Evolutionary conservation across 2,113 vertebrate genomes (phyloP), one percentile per base, ranked within the genome.

Genomic region (Salvator merianae): DNA sequence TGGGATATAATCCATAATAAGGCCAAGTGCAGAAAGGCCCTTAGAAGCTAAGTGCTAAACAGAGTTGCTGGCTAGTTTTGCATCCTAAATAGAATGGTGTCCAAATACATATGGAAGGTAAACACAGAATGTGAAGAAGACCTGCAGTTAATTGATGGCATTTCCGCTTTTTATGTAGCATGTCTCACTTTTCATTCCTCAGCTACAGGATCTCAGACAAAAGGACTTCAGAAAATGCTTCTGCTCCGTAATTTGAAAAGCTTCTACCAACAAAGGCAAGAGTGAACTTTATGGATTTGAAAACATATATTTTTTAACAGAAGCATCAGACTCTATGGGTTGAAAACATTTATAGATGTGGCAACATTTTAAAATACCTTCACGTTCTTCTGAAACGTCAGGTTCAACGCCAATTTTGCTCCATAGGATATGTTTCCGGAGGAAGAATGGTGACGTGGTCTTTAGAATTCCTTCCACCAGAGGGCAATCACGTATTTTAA

Each of bases 401-500:
- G 13, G 4, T 16, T 30, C 13, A 4, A 12, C 38, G 20, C 13
- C 55, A 28, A 8, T 2, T 4, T 4, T 81, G 18, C 38, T 8
- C 26, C 62, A 28, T 5, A 13, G 3, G 30, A 76, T 30, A 32
- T 7, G n/a, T 24, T 83, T 38, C 26, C 10, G 40, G 66, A 66
- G 26, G 36, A 34, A 69, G 8, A 30, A 53, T 10, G 9, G 14
- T 36, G 59, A 50, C 36, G 20, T 5, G 26, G 34, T 24, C 32
- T 77, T 84, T 22, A 62, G 28, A 43, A 26, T 78, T 83, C 76
- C 40, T 59, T 28, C 81, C 86, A 87, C 53, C 43, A 87, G 86
- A 79, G 81, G 86, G 75, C 86, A 87, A 65, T 83, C 40, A 18
- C 32, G 81, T 79, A 66, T 73, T 87, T 40, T 53, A 78, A 73